These are phyloP conservation scores for Trematomus bernacchii DNA, from an alignment of 2,797 vertebrate species.

Conservation along the genomic window DNA sequence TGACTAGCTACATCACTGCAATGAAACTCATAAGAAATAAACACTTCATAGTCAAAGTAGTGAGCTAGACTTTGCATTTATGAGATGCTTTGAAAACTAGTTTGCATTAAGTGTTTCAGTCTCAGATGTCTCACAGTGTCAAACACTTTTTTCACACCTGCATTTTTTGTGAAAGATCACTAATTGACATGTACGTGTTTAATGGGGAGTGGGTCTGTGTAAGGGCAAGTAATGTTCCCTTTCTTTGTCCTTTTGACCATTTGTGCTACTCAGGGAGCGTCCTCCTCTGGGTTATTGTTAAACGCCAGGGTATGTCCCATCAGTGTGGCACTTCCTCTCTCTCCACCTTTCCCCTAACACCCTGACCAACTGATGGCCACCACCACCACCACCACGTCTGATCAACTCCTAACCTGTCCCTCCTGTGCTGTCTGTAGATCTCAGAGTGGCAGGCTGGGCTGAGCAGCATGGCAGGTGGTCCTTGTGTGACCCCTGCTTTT, in stretches of 20 bases:
- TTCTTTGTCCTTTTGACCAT: slow-evolving; percentile 76
- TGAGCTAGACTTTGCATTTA: neutral
- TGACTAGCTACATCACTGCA: neutral
- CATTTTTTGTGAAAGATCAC: slow-evolving; percentile 36
- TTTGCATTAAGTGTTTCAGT: slow-evolving; percentile 17
- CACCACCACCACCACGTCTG: slow-evolving; percentile 48
- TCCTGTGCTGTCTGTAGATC: slow-evolving; percentile 56
- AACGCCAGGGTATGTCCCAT: slow-evolving; percentile 90
- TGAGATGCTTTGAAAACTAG: slow-evolving; percentile 2
- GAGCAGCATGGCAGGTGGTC: slow-evolving; percentile 36
- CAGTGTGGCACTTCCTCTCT: slow-evolving; percentile 64
- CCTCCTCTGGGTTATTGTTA: slow-evolving; percentile 90
- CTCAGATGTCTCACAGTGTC: slow-evolving; percentile 22
- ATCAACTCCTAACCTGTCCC: slow-evolving; percentile 58
- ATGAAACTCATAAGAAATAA: neutral
- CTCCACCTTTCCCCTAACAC: slow-evolving; percentile 46
- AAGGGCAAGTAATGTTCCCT: slow-evolving; percentile 77
- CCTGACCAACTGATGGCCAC: slow-evolving; percentile 55
- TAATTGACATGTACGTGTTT: slow-evolving; percentile 21
- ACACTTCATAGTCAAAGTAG: neutral
- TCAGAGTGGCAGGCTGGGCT: slow-evolving; percentile 31
- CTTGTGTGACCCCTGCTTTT: slow-evolving; percentile 19
- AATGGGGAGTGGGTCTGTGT: slow-evolving; percentile 42
- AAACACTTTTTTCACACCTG: slow-evolving; percentile 28
- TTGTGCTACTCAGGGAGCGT: slow-evolving; percentile 89